These are phyloP conservation scores for Elegia similella DNA, from an alignment of 2,888 invertebrate genomes.

Conservation along the genomic window DNA sequence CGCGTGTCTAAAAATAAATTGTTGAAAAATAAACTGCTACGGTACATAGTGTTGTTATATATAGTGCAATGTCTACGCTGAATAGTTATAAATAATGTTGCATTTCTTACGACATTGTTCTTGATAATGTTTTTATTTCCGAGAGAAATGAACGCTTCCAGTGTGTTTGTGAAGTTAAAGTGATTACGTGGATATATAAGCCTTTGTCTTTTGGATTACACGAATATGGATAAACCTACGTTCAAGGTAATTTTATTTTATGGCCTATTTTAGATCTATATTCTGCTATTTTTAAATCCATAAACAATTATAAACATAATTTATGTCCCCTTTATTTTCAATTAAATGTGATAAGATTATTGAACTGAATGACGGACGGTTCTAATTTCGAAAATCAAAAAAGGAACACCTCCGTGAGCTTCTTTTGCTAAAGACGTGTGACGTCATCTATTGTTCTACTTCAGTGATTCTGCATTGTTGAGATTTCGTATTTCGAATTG, in stretches of 20 bases:
- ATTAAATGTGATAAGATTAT: background rate
- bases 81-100: constrained; percentile 53
- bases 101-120: constrained; percentile 46
- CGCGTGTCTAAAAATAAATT: constrained; percentile 44
- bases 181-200: constrained; percentile 35
- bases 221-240: constrained; percentile 70
- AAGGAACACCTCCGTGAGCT: background rate
- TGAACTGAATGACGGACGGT: background rate
- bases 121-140: constrained; percentile 32
- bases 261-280: background rate
- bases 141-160: constrained; percentile 33
- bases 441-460: constrained; percentile 60
- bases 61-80: constrained; percentile 59
- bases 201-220: constrained; percentile 57
- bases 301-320: no score
- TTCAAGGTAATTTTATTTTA: constrained; percentile 55
- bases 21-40: constrained; percentile 45
- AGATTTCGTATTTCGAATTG: constrained; percentile 7
- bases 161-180: constrained; percentile 46
- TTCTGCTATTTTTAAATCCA: background rate
- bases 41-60: constrained; percentile 41
- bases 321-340: background rate
- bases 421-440: constrained; percentile 29
- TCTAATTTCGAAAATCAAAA: background rate
- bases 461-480: constrained; percentile 13